Percentiles rank a stretch among this genome's conserved stretches.
phyloP scores from a whole-genome alignment of 2,888 invertebrate species.

The Ichneumoninae sp. region DNA sequence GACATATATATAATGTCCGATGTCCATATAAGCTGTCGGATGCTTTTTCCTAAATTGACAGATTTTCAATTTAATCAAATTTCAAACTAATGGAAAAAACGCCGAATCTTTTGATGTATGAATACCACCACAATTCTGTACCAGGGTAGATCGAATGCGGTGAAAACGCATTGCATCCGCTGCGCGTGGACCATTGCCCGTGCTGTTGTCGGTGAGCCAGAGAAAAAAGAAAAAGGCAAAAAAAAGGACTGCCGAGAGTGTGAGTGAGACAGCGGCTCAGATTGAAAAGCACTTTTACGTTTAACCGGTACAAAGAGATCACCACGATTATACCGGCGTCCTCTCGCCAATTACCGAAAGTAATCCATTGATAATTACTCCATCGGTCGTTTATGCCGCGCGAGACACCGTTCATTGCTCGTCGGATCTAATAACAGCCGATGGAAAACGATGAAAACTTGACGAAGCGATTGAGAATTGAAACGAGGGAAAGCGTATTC shows the following conservation, averaged over 20 bases:
- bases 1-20: conserved; percentile 64
- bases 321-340: conserved; percentile 74
- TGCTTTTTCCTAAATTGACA: conserved; percentile 84
- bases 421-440: conserved; percentile 34
- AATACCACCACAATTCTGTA: conserved; percentile 56
- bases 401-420: not conserved
- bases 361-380: conserved; percentile 82
- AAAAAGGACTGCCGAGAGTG: conserved; percentile 32
- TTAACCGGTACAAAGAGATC: conserved; percentile 80
- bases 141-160: conserved; percentile 59
- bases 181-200: conserved; percentile 41
- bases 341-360: conserved; percentile 78
- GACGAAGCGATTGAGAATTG: conserved; percentile 11
- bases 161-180: conserved; percentile 61
- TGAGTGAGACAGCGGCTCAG: conserved; percentile 70
- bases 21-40: conserved; percentile 83
- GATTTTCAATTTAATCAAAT: conserved; percentile 84
- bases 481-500: conserved; percentile 21
- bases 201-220: conserved; percentile 48
- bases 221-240: not conserved
- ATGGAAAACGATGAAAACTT: not conserved
- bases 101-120: conserved; percentile 81
- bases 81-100: conserved; percentile 84
- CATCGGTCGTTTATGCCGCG: conserved; percentile 74
- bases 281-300: conserved; percentile 82